Evolutionary conservation across 2,888 invertebrate species (phyloP), one percentile per base, ranked within the genome.

Genomic region (Schizotus pectinicornis): DNA sequence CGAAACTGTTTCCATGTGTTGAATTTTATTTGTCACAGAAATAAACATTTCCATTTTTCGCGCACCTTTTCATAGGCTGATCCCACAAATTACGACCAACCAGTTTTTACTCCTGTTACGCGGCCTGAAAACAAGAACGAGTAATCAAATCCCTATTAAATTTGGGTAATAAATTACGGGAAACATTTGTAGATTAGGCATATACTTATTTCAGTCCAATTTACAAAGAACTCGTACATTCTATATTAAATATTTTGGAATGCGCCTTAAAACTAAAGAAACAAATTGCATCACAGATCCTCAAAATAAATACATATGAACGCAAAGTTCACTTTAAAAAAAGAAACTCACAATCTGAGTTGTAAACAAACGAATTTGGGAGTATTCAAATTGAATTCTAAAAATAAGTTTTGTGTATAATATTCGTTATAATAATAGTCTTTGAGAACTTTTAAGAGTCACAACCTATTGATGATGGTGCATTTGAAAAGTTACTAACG

Each of bases 201-300:
- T 22, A 22, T 22, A 22, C 22, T 22, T 22, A 22, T 22, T 37
- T 53, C 53, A 53, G 53, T 45, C 53, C 45, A 53, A 38, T 53
- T 53, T 53, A 53, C 45, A 53, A 53, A 53, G 53, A 53, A 43
- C 45, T 33, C 37, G 46, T 51, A 56, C 56, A 56, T 38, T 32
- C 30, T 39, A 30, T 37, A 12, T 48, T 48, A n/a, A n/a, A n/a
- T n/a, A 41, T n/a, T 11, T 43, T 34, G 49, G 45, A 50, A 42
- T 46, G 32, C 41, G 12, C 30, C 41, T 45, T 45, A 49, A 54
- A 35, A 30, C 8, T 32, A 43, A 34, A 59, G 30, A 59, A 45
- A 48, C 52, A 47, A 52, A 46, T 47, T 54, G 54, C 59, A 59
- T 59, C 59, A 59, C 59, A 59, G 59, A 49, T 56, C 22, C 22